These are phyloP conservation scores for Glossophaga mutica DNA, from an alignment of 2,797 vertebrate species.

Conservation along the genomic window DNA sequence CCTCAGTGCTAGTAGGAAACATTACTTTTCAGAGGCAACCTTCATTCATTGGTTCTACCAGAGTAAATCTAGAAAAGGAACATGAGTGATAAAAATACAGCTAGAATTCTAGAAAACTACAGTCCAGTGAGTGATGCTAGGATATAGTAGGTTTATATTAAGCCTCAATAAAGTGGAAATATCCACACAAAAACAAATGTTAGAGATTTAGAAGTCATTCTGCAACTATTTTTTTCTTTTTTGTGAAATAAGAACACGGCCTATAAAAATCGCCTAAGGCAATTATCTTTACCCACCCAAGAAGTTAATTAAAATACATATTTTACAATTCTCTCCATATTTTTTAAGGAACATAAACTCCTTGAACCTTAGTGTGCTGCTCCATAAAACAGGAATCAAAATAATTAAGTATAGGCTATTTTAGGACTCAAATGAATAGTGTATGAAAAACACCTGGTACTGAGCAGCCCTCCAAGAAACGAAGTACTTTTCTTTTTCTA, in stretches of 20 bases:
- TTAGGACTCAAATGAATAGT: not conserved
- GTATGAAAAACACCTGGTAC: not conserved
- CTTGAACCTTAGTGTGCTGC: not conserved
- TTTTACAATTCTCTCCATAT: not conserved
- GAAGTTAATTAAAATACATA: not conserved
- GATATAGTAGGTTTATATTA: not conserved
- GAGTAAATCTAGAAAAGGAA: slow-evolving; percentile 31
- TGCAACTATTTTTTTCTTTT: not conserved
- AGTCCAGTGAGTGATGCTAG: not conserved
- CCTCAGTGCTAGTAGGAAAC: not conserved
- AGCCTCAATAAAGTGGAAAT: not conserved
- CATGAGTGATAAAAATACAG: not conserved
- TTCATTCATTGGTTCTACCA: not conserved
- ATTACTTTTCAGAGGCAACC: not conserved
- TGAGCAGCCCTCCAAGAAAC: not conserved
- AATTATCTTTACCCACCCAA: not conserved
- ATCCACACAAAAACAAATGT: not conserved
- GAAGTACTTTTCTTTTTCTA: not conserved
- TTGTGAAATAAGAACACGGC: not conserved
- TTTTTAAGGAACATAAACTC: not conserved
- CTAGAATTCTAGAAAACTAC: not conserved
- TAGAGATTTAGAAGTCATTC: not conserved
- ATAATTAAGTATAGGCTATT: not conserved
- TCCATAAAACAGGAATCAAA: not conserved
- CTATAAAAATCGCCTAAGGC: not conserved